Base-by-base conservation (phyloP, 2,113 vertebrate species). In the Engraulis encrasicolus region DNA sequence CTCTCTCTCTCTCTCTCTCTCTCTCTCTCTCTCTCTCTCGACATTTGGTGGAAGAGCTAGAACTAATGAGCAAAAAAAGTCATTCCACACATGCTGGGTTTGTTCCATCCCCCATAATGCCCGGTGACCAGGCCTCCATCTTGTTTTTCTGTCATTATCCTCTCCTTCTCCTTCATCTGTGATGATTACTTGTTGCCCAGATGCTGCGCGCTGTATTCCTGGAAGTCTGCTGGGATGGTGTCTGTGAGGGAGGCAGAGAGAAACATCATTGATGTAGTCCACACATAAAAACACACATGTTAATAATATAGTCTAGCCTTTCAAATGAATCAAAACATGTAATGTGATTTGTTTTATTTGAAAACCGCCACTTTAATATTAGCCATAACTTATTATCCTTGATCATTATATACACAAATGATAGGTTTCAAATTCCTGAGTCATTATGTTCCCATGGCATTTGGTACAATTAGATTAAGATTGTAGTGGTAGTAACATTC, bases 161-260 rank as follows among this genome's bases (percentile, higher is more conserved):
- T 79, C 27, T 80, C 31, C 2, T n/a, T n/a, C n/a, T n/a, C n/a
- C n/a, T n/a, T n/a, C n/a, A n/a, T 54, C 27, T 84, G 50, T 50
- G 34, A n/a, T n/a, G n/a, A 79, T 83, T 71, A 50, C 38, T 45
- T 36, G 74, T 79, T 79, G 23, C 18, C 78, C 84, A 95, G 92
- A 61, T 93, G 92, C 92, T 96, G 95, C 78, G 93, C 90, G 84
- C 92, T 94, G 86, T 96, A 95, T 84, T 97, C 96, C 88, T 97
- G 92, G 36, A 96, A 99, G 92, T 99, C 97, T 81, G 93, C 95
- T 82, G 98, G 98, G 87, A 99, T 97, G 77, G 97, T 99, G 81
- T 99, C 98, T 99, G 94, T 79, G 77, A 85, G 88, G 79, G 78
- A 89, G 93, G 84, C 37, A 85, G n/a, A 58, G 0, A 0, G 78